Evolutionary conservation across 2,888 invertebrate genomes (phyloP), one percentile per base, ranked within the genome.

Genomic region (Cryptosula pallasiana): DNA sequence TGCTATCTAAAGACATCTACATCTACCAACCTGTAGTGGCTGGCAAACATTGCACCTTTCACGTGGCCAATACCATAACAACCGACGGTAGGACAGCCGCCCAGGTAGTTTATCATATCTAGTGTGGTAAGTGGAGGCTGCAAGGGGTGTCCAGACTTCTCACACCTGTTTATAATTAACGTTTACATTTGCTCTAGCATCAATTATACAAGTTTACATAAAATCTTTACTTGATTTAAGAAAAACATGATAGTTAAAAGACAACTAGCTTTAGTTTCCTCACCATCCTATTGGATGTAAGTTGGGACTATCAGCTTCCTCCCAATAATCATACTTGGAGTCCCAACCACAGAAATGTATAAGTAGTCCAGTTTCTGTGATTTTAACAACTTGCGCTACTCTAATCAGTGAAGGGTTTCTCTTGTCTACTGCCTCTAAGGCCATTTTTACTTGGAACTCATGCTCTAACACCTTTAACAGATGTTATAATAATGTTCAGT

Each of bases 61-160:
- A 90, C 89, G 81, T 95, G 93, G n/a, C 96, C 95, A 78, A 92
- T 89, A n/a, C 95, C 95, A 75, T 91, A 90, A 83, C 96, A 96
- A 0, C 94, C 94, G 55, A 90, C 89, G 57, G 92, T 91, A 2
- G 91, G 91, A 85, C 95, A 95, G n/a, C 84, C 83, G 20, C 82
- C 79, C 77, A 90, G 77, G 34, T 78, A 78, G 71, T 88, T 86
- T 1, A 86, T 86, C 29, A 89, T 83, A 81, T 90, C 90, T 80
- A 90, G 90, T 20, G 88, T 88, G 71, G 84, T 91, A 58, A 93
- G 88, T 20, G 95, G 94, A 13, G 92, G 90, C 82, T 94, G 92
- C 34, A 95, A 85, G 0, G 91, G 91, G 83, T 95, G 95, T 0
- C 91, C 91, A 0, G 94, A 94, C 71, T 29, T 85, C 9, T 36